A percentile compares a stretch with the other conserved stretches of the same genome.
These are phyloP conservation scores for Chlorops oryzae DNA, from an alignment of 1,140 invertebrate genomes.

Conservation along the genomic window DNA sequence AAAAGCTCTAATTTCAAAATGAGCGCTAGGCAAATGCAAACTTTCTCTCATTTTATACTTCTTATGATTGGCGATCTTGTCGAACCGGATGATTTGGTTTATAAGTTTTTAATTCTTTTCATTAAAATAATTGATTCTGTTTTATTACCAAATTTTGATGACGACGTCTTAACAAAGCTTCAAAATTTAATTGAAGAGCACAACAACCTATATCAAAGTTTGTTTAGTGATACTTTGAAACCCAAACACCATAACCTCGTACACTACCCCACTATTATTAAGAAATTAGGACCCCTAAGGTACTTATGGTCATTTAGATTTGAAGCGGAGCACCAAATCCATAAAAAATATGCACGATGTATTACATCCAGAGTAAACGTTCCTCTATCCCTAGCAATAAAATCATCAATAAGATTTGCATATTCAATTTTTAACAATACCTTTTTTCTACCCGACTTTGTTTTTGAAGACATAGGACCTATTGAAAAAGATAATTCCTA, in stretches of 20 bases:
- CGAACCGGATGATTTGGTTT: conserved; percentile 19
- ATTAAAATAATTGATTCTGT: background rate
- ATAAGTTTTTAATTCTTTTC: conserved; percentile 7
- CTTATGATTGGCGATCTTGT: conserved; percentile 27
- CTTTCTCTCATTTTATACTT: conserved; percentile 19
- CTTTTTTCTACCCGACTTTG: too few species aligned
- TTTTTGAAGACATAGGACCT: too few species aligned
- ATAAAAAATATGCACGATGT: conserved; percentile 19
- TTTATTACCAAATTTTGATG: background rate
- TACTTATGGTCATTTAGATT: conserved; percentile 22
- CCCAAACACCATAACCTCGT: conserved; percentile 31
- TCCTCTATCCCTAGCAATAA: conserved; percentile 17
- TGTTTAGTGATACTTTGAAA: conserved; percentile 23
- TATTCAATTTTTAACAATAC: too few species aligned
- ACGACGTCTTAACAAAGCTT: background rate
- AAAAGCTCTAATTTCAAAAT: conserved; percentile 16
- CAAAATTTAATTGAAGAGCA: conserved; percentile 15
- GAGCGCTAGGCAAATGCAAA: conserved; percentile 29
- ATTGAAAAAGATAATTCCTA: too few species aligned
- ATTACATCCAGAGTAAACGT: conserved; percentile 19
- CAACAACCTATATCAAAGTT: conserved; percentile 15
- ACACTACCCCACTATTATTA: conserved; percentile 26
- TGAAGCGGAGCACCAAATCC: conserved; percentile 27
- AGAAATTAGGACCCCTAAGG: conserved; percentile 18
- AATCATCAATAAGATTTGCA: conserved; percentile 19